These are phyloP conservation scores for Epinotia nisella DNA, from an alignment of 2,888 invertebrate species.

Conservation along the genomic window DNA sequence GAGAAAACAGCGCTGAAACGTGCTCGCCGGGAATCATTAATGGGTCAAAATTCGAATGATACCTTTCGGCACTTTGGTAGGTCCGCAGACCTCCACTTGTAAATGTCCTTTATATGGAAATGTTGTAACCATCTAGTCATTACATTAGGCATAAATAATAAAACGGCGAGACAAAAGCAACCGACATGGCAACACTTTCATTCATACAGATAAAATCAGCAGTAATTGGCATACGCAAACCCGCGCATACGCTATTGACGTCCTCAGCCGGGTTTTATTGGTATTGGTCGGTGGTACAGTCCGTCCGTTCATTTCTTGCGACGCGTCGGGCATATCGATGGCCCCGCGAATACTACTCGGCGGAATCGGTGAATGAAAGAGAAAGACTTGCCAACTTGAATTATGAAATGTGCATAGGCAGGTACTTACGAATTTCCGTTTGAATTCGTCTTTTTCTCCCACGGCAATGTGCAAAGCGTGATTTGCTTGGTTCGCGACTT, in stretches of 20 bases:
- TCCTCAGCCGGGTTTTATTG: conserved; percentile 70
- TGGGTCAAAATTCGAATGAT: conserved; percentile 64
- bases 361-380: conserved; percentile 73
- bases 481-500: conserved; percentile 67
- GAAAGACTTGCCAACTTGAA: conserved; percentile 55
- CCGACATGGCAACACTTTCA: conserved; percentile 50
- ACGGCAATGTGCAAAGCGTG: conserved; percentile 58
- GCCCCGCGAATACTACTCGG: conserved; percentile 67
- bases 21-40: conserved; percentile 69
- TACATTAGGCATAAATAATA: conserved; percentile 21
- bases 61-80: conserved; percentile 43
- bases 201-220: conserved; percentile 69
- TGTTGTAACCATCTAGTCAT: conserved; percentile 16
- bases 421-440: conserved; percentile 76
- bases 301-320: conserved; percentile 81
- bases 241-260: conserved; percentile 63
- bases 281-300: conserved; percentile 73
- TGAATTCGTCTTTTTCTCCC: conserved; percentile 57
- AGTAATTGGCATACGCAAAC: conserved; percentile 53
- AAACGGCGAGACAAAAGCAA: conserved; percentile 39
- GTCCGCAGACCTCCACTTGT: conserved; percentile 17
- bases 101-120: conserved; percentile 14
- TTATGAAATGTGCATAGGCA: conserved; percentile 51
- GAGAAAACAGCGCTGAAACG: conserved; percentile 71
- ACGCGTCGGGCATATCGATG: conserved; percentile 82